Evolutionary conservation across 2,113 vertebrate genomes (phyloP).

Genomic region (Oriolus oriolus): DNA sequence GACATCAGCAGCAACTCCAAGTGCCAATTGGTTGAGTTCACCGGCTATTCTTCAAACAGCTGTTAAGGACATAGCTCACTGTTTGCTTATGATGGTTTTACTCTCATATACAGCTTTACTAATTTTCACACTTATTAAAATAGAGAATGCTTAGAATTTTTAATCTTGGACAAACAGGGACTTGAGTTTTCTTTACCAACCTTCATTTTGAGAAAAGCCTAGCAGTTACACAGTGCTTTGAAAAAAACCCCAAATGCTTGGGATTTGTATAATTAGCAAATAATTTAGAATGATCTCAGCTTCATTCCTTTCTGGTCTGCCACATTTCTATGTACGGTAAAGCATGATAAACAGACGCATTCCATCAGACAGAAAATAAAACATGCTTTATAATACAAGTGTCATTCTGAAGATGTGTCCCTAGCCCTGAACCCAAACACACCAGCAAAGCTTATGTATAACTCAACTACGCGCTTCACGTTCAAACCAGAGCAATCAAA

Average conservation of each 20-base stretch:
- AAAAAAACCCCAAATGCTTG: neutral
- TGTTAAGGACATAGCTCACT: neutral
- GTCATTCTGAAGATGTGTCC: neutral
- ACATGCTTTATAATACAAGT: neutral
- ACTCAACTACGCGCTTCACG: neutral
- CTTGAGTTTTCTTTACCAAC: neutral
- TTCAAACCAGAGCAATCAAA: constrained; percentile 26
- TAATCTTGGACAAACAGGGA: neutral
- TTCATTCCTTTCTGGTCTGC: neutral
- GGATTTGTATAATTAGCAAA: neutral
- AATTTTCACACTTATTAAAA: neutral
- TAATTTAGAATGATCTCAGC: neutral
- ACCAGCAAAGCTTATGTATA: neutral
- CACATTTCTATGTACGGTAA: neutral
- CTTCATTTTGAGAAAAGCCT: neutral
- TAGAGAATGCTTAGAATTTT: neutral
- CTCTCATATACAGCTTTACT: neutral
- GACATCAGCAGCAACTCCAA: neutral
- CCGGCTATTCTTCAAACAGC: neutral
- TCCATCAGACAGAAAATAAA: neutral
- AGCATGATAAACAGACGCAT: neutral
- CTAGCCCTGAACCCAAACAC: neutral
- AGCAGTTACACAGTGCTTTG: neutral
- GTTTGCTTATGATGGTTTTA: neutral
- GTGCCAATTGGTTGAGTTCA: neutral